phyloP scores from a whole-genome alignment of 2,888 invertebrate species.

The Amaurobius ferox region DNA sequence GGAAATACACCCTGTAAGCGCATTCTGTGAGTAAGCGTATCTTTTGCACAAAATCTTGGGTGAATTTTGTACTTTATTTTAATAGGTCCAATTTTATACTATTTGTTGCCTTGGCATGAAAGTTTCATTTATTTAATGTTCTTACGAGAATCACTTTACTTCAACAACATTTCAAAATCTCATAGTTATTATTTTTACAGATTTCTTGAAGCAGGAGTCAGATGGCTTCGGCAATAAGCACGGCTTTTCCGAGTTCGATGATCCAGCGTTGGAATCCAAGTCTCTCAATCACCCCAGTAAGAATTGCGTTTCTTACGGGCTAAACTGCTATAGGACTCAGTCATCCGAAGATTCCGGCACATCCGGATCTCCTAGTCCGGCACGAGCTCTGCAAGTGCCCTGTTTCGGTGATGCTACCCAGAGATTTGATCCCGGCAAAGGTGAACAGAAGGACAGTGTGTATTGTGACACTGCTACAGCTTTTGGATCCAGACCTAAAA shows the following conservation, averaged over 20 bases:
- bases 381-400: background rate
- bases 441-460: conserved; percentile 17
- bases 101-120: too few relatives aligned
- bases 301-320: background rate
- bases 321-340: conserved; percentile 43
- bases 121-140: too few relatives aligned
- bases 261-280: background rate
- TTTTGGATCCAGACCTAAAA: conserved; percentile 83
- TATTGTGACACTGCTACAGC: background rate
- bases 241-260: conserved; percentile 23
- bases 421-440: background rate
- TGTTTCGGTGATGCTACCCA: background rate
- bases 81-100: too few relatives aligned
- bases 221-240: conserved; percentile 8
- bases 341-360: conserved; percentile 45
- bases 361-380: conserved; percentile 22
- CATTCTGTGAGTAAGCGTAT: too few relatives aligned
- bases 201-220: conserved; percentile 44
- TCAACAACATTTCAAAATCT: too few relatives aligned
- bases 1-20: too few relatives aligned
- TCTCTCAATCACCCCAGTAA: background rate
- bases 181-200: conserved; percentile 9
- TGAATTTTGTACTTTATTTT: too few relatives aligned
- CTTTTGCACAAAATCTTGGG: too few relatives aligned
- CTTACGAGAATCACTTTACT: too few relatives aligned